Conservation (phyloP, 2,113 vertebrate species). For the Hipposideros armiger region DNA sequence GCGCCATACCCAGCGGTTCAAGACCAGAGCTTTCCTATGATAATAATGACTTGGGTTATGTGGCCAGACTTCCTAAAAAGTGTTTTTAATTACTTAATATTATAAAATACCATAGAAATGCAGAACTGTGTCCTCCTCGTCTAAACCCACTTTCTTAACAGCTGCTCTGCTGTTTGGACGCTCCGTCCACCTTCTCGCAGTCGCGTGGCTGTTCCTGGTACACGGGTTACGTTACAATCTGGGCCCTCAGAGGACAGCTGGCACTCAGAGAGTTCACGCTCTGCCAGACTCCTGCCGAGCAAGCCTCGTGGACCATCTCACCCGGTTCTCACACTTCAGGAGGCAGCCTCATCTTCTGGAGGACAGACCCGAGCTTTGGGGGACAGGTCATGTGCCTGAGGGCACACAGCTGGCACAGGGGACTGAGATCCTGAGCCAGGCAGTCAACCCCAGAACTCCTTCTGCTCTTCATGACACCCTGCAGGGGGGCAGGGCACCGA, state of each 20-base stretch:
- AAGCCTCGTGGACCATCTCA: fast-evolving
- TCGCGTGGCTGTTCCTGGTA: not conserved
- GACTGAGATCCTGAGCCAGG: not conserved
- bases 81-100: not conserved
- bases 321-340: not conserved
- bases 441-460: no score
- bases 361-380: not conserved
- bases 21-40: not conserved
- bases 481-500: no score
- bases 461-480: not conserved
- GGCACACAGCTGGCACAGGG: not conserved
- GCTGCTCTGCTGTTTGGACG: not conserved
- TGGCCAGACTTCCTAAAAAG: not conserved
- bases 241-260: not conserved
- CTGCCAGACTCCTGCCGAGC: not conserved
- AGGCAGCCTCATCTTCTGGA: not conserved
- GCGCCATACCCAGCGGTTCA: no score
- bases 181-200: fast-evolving
- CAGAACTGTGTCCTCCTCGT: not conserved
- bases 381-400: fast-evolving
- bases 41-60: not conserved
- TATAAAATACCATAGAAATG: not conserved
- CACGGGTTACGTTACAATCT: fast-evolving
- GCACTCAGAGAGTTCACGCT: not conserved
- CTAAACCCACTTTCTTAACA: not conserved